Evolutionary conservation across 2,797 vertebrate genomes (phyloP).

Genomic region (Poecile montanus): DNA sequence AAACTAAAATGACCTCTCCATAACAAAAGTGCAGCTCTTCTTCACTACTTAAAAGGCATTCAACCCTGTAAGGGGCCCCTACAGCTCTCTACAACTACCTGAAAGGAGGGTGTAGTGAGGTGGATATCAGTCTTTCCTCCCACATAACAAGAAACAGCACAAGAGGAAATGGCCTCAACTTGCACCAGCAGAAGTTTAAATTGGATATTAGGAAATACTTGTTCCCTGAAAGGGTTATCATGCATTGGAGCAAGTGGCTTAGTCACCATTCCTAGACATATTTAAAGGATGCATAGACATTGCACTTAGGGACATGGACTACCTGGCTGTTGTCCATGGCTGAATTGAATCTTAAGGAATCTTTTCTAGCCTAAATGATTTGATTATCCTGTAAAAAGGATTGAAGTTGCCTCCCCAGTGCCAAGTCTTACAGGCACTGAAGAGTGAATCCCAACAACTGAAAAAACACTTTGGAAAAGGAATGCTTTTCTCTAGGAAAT

Average conservation of each 20-base stretch:
- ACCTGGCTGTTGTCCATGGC: background rate
- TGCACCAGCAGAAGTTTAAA: background rate
- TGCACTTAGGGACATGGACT: background rate
- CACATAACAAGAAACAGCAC: background rate
- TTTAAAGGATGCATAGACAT: background rate
- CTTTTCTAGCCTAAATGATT: background rate
- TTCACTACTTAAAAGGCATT: background rate
- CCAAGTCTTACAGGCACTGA: background rate
- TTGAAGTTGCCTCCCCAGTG: background rate
- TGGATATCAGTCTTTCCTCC: background rate
- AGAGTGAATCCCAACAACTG: background rate
- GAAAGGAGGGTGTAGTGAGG: background rate
- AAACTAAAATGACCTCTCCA: background rate
- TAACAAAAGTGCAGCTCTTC: background rate
- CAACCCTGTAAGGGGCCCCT: background rate
- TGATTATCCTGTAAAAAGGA: background rate
- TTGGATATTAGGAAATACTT: background rate
- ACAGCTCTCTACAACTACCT: rapidly evolving
- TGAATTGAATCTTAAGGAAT: background rate
- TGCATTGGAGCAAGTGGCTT: background rate
- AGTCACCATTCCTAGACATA: background rate
- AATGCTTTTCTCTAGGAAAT: background rate
- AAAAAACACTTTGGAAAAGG: background rate
- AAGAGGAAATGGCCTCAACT: background rate
- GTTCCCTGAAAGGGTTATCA: background rate